A percentile compares a stretch with the other conserved stretches of the same genome.
phyloP scores from a whole-genome alignment of 2,113 vertebrate genomes.

The Chaetodon trifascialis region DNA sequence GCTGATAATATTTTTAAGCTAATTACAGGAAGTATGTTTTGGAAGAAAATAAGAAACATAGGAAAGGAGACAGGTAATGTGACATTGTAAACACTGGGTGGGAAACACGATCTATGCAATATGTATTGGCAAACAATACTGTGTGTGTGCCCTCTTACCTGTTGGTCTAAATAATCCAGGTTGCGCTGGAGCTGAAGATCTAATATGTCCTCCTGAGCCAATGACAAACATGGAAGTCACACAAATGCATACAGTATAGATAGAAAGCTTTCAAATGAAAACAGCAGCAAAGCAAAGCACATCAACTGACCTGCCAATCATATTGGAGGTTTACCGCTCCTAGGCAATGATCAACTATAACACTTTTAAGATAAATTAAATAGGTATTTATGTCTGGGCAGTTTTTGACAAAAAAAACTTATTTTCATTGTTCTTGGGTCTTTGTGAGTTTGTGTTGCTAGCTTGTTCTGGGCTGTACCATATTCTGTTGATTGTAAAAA shows the following conservation, averaged over 20 bases:
- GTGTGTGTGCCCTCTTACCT: constrained; percentile 87
- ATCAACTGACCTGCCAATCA: not conserved
- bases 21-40: not conserved
- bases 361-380: not conserved
- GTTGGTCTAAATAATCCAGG: constrained; percentile 98
- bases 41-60: not conserved
- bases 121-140: not conserved
- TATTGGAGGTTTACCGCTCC: not conserved
- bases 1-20: not conserved
- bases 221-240: constrained; percentile 70
- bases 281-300: constrained; percentile 41
- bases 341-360: not conserved
- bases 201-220: constrained; percentile 96
- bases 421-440: not conserved
- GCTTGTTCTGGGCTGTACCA: not conserved
- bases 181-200: constrained; percentile 99
- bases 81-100: not conserved
- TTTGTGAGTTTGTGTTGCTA: not conserved
- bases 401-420: not conserved
- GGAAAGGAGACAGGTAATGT: not conserved
- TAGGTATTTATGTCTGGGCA: not conserved
- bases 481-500: not conserved
- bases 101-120: not conserved
- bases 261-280: constrained; percentile 8
- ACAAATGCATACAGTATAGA: constrained; percentile 67